These are phyloP conservation scores for Deilephila elpenor DNA, from an alignment of 2,888 invertebrate species.

Conservation along the genomic window DNA sequence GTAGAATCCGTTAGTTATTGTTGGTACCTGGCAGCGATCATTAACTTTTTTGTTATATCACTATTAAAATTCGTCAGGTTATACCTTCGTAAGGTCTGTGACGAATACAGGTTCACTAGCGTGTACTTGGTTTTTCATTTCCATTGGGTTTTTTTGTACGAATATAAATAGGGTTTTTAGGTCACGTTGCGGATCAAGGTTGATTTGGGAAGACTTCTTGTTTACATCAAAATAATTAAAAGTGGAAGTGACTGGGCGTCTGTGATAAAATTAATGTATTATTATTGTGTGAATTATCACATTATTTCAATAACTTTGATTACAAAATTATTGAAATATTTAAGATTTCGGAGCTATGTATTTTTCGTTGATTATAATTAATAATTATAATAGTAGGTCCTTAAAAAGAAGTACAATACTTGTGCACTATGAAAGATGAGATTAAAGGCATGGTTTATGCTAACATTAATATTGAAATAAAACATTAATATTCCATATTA, in stretches of 20 bases:
- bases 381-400: no score
- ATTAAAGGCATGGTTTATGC: no score
- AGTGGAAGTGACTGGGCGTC: neutral
- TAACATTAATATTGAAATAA: no score
- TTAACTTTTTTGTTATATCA: constrained; percentile 24
- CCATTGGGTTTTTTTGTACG: neutral
- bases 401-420: no score
- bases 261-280: neutral
- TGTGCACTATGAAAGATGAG: no score
- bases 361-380: no score
- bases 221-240: neutral
- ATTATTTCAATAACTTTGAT: no score
- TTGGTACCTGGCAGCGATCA: constrained; percentile 44
- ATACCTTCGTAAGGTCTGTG: neutral
- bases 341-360: neutral
- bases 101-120: neutral
- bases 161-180: neutral
- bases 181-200: constrained; percentile 4
- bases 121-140: constrained; percentile 2
- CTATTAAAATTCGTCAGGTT: constrained; percentile 5
- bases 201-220: neutral
- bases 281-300: neutral
- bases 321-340: neutral
- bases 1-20: constrained; percentile 60
- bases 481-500: no score